Evolutionary conservation across 2,888 invertebrate genomes (phyloP).

Genomic region (Tridacna gigas): DNA sequence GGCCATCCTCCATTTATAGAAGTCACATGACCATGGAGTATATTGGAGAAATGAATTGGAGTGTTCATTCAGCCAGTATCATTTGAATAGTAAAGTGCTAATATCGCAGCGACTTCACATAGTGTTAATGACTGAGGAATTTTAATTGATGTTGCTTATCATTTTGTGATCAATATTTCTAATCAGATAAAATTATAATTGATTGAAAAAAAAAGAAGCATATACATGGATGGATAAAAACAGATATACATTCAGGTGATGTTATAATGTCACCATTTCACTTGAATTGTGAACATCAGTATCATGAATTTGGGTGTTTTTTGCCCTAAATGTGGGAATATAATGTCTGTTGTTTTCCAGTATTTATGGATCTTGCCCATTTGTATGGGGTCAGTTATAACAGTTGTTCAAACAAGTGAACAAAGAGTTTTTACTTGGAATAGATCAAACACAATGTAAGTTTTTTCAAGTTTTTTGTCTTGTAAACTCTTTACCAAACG

Average conservation of each 20-base stretch:
- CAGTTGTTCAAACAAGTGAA: slow-evolving; percentile 51
- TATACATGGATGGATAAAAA: slow-evolving; percentile 10
- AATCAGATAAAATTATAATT: slow-evolving; percentile 14
- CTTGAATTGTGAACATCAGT: slow-evolving; percentile 5
- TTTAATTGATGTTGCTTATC: slow-evolving; percentile 29
- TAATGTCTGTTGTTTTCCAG: slow-evolving; percentile 49
- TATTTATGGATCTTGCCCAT: slow-evolving; percentile 60
- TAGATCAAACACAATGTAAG: slow-evolving; percentile 55
- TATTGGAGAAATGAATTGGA: slow-evolving; percentile 39
- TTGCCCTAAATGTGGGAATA: slow-evolving; percentile 26
- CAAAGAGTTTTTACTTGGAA: slow-evolving; percentile 39
- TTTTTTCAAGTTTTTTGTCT: slow-evolving; percentile 32
- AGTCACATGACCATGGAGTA: slow-evolving; percentile 50
- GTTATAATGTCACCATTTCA: slow-evolving; percentile 23
- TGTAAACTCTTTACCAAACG: not conserved
- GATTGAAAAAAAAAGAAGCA: not conserved
- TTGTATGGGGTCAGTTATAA: slow-evolving; percentile 58
- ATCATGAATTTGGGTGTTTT: slow-evolving; percentile 18
- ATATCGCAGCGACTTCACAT: not conserved
- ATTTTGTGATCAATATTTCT: not conserved
- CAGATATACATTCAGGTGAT: slow-evolving; percentile 3
- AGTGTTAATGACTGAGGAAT: slow-evolving; percentile 18
- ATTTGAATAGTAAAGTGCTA: slow-evolving; percentile 5
- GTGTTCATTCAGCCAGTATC: slow-evolving; percentile 46
- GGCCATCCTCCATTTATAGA: slow-evolving; percentile 37